phyloP scores from a whole-genome alignment of 2,113 vertebrate species.

The Strix aluco region DNA sequence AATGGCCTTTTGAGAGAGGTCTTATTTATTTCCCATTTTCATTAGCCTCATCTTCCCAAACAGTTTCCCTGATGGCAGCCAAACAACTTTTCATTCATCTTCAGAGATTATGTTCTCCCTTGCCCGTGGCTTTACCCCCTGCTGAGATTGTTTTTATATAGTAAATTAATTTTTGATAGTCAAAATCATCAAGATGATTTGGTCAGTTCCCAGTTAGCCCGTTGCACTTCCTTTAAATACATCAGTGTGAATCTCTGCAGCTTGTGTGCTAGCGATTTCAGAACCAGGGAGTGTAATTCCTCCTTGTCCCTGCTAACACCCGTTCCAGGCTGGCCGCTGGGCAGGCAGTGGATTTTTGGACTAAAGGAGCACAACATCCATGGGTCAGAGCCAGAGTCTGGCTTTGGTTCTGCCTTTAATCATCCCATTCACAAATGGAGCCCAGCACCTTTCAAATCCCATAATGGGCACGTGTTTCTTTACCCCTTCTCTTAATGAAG shows the following conservation, averaged over 20 bases:
- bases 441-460: neutral
- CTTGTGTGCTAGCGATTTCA: rapidly evolving
- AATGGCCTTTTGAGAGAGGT: neutral
- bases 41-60: neutral
- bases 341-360: neutral
- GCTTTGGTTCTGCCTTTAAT: neutral
- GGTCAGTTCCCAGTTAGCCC: neutral
- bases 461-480: rapidly evolving
- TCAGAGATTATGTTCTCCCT: neutral
- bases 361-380: neutral
- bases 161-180: neutral
- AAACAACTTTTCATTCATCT: neutral
- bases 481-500: rapidly evolving
- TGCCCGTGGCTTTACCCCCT: neutral
- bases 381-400: neutral
- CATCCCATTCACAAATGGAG: neutral
- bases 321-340: rapidly evolving
- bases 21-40: constrained; percentile 37
- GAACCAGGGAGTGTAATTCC: neutral
- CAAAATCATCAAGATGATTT: neutral
- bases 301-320: neutral
- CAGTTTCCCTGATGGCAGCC: neutral
- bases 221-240: neutral
- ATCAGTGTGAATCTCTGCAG: neutral
- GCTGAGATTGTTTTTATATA: neutral